phyloP scores from a whole-genome alignment of 2,888 invertebrate genomes.

The Drosophila demipolita region DNA sequence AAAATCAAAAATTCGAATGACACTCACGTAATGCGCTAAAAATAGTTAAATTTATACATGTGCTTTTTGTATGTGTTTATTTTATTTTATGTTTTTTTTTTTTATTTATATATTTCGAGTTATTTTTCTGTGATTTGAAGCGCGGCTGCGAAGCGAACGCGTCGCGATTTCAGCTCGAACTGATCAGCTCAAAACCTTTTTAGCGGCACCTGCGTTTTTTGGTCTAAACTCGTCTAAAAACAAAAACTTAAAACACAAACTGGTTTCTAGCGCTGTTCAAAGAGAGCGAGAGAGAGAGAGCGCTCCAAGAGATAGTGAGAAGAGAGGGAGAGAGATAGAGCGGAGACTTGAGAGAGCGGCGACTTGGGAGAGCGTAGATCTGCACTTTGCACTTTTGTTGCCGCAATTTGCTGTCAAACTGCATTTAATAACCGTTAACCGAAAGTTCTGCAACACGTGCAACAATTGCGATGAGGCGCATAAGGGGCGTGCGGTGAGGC shows the following conservation, averaged over 20 bases:
- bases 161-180: slow-evolving; percentile 68
- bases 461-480: slow-evolving; percentile 2
- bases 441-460: slow-evolving; percentile 78
- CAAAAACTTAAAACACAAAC: slow-evolving; percentile 27
- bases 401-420: slow-evolving; percentile 67
- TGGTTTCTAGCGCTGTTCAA: slow-evolving; percentile 27
- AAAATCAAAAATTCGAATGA: slow-evolving; percentile 71
- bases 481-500: background rate
- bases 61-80: slow-evolving; percentile 2
- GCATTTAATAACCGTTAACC: slow-evolving; percentile 80
- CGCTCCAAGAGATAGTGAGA: background rate
- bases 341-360: slow-evolving; percentile 2
- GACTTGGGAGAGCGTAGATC: slow-evolving; percentile 9
- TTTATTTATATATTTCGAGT: slow-evolving; percentile 24
- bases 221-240: slow-evolving; percentile 57
- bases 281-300: background rate
- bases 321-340: slow-evolving; percentile 8
- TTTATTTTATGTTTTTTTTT: slow-evolving; percentile 20
- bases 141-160: slow-evolving; percentile 37
- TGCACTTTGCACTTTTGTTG: slow-evolving; percentile 76
- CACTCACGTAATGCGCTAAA: slow-evolving; percentile 79
- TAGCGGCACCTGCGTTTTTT: slow-evolving; percentile 64
- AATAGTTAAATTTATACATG: slow-evolving; percentile 66
- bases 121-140: slow-evolving; percentile 17
- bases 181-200: slow-evolving; percentile 43